Conservation (phyloP, 2,113 vertebrate genomes). For the Hyaena hyaena region DNA sequence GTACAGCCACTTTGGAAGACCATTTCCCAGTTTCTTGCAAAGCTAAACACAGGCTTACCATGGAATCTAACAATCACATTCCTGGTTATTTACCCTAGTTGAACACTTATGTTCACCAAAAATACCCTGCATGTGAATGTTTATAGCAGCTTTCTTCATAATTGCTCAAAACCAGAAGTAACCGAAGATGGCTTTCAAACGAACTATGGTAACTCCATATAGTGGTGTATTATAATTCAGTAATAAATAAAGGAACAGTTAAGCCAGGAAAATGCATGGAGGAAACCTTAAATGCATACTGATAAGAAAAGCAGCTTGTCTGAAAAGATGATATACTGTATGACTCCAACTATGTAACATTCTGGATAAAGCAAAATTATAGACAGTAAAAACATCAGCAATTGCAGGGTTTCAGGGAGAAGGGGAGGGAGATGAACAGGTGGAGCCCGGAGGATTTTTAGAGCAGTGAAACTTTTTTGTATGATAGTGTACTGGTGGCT, state of each 20-base stretch:
- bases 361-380: slow-evolving; percentile 43
- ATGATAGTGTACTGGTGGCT: background rate
- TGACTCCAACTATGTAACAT: background rate
- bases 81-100: background rate
- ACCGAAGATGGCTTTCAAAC: slow-evolving; percentile 7
- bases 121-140: background rate
- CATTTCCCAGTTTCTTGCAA: background rate
- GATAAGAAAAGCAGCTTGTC: background rate
- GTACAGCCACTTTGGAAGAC: background rate
- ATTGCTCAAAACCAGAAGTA: slow-evolving; percentile 10
- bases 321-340: background rate
- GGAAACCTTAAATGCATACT: background rate
- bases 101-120: background rate
- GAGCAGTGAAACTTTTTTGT: background rate
- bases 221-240: background rate
- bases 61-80: background rate
- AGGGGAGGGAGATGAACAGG: background rate
- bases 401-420: background rate
- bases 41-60: background rate
- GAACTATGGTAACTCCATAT: background rate
- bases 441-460: background rate
- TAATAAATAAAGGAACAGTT: background rate
- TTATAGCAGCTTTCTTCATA: slow-evolving; percentile 7
- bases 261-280: background rate
- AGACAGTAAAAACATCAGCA: background rate